Evolutionary conservation across 2,797 vertebrate genomes (phyloP).

Genomic region (Gymnodraco acuticeps): DNA sequence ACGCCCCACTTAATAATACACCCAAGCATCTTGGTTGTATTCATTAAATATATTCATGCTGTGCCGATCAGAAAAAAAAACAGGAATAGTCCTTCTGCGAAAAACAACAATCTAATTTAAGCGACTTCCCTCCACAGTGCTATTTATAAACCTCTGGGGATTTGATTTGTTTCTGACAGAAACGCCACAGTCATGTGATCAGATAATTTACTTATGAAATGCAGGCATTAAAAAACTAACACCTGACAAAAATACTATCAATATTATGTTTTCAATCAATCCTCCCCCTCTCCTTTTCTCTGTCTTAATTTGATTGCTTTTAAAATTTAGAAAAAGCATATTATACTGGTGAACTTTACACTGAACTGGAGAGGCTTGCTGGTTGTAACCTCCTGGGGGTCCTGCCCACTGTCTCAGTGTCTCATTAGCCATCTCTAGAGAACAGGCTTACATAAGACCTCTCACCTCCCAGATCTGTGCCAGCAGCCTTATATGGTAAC

Average conservation of each 20-base stretch:
- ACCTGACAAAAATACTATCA: conserved; percentile 12
- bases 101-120: conserved; percentile 63
- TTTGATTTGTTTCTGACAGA: conserved; percentile 58
- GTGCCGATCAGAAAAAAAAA: conserved; percentile 64
- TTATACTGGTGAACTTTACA: conserved; percentile 11
- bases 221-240: conserved; percentile 18
- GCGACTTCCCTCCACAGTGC: conserved; percentile 62
- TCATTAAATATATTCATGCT: not conserved
- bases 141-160: conserved; percentile 77
- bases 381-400: conserved; percentile 62
- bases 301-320: conserved; percentile 4
- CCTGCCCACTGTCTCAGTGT: conserved; percentile 57
- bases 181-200: conserved; percentile 32
- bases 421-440: conserved; percentile 68
- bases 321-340: conserved; percentile 40
- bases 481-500: conserved; percentile 54
- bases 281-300: not conserved
- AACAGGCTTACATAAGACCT: conserved; percentile 58
- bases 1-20: not conserved
- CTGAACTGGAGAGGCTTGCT: conserved; percentile 37
- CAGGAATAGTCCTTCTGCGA: conserved; percentile 59
- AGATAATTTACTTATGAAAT: conserved; percentile 21
- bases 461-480: conserved; percentile 44
- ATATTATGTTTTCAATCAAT: conserved; percentile 6
- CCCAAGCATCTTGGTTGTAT: not conserved